Conservation (phyloP, 2,113 vertebrate species). For the Periophthalmodon schlosseri region DNA sequence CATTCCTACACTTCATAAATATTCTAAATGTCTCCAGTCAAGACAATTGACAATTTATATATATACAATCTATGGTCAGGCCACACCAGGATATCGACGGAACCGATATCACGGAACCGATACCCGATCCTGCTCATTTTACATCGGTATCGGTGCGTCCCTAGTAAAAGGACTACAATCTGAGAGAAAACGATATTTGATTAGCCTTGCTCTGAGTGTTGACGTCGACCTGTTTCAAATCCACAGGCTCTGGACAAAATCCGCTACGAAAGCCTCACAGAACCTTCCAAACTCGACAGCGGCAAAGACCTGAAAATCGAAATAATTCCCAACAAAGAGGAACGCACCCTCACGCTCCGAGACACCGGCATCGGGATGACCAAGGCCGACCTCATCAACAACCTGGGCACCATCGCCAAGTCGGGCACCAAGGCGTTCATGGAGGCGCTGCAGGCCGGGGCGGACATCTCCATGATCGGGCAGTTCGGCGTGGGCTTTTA, state of each 20-base stretch:
- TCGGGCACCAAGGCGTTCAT: conserved; percentile 85
- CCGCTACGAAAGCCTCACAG: conserved; percentile 82
- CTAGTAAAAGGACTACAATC: too few species aligned
- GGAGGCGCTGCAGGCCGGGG: conserved; percentile 83
- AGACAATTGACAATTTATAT: too few species aligned
- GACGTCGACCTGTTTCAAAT: background rate
- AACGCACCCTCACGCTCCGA: conserved; percentile 71
- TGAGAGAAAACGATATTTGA: background rate
- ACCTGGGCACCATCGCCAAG: conserved; percentile 82
- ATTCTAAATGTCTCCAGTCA: too few species aligned
- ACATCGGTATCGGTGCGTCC: too few species aligned
- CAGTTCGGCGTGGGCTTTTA: conserved; percentile 86
- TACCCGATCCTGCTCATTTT: too few species aligned
- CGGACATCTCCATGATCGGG: conserved; percentile 84
- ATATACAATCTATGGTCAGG: too few species aligned
- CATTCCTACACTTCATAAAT: too few species aligned
- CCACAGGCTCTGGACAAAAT: conserved; percentile 82
- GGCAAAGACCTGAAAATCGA: conserved; percentile 84
- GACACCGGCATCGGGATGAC: conserved; percentile 85
- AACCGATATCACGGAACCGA: too few species aligned
- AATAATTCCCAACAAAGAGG: conserved; percentile 76
- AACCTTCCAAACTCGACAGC: conserved; percentile 78
- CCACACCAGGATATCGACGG: too few species aligned
- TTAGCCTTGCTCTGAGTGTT: background rate
- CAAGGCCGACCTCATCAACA: conserved; percentile 83